phyloP scores from a whole-genome alignment of 2,797 vertebrate genomes.

The Dryobates pubescens region DNA sequence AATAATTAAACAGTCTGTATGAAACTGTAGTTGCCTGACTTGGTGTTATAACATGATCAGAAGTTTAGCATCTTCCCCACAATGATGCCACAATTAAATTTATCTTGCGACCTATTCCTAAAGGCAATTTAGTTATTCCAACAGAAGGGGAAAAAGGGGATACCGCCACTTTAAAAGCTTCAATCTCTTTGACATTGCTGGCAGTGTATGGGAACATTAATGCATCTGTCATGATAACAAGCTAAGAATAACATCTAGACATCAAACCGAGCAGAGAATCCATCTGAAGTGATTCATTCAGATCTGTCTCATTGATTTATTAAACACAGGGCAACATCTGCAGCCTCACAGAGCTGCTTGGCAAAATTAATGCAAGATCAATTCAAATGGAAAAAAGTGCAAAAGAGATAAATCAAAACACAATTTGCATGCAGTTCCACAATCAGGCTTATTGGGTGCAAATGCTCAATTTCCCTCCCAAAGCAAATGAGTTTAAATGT shows the following conservation, averaged over 20 bases:
- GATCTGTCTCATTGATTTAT: conserved; percentile 91
- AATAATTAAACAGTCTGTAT: conserved; percentile 70
- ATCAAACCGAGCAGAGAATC: conserved; percentile 88
- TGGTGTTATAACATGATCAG: background rate
- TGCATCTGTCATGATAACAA: conserved; percentile 93
- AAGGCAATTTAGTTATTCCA: conserved; percentile 72
- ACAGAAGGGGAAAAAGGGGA: conserved; percentile 71
- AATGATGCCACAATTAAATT: conserved; percentile 40
- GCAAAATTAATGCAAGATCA: conserved; percentile 88
- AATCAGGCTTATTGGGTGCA: conserved; percentile 84
- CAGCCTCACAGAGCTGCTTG: conserved; percentile 84
- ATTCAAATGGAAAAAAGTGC: conserved; percentile 87
- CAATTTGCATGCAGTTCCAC: conserved; percentile 86
- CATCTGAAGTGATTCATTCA: conserved; percentile 90
- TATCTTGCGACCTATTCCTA: conserved; percentile 55
- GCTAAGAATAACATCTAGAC: conserved; percentile 92
- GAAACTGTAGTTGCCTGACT: conserved; percentile 37
- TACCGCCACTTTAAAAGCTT: conserved; percentile 81
- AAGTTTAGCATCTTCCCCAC: conserved; percentile 51
- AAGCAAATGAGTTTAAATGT: conserved; percentile 82
- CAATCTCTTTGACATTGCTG: conserved; percentile 83
- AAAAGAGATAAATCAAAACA: conserved; percentile 88
- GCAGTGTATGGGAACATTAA: conserved; percentile 88
- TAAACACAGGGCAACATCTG: conserved; percentile 89
- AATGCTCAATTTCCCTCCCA: conserved; percentile 82